Evolutionary conservation across 2,113 vertebrate species (phyloP).

Genomic region (Silurus glanis): DNA sequence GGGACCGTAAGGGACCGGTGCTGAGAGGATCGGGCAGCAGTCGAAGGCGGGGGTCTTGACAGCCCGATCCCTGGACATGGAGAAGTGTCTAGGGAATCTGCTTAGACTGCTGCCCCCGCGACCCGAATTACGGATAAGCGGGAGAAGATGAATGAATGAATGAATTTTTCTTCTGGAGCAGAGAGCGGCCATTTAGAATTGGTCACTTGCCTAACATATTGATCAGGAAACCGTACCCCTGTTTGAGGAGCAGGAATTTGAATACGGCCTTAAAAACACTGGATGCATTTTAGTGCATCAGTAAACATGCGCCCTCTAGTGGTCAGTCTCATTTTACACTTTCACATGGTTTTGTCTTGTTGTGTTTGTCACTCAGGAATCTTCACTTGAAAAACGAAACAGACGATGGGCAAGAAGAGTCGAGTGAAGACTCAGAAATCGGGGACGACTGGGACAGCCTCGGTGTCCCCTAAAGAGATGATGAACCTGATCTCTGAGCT

Average conservation of each 20-base stretch:
- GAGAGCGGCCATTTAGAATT: neutral
- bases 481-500: conserved; percentile 89
- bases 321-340: neutral
- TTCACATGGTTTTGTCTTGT: neutral
- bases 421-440: conserved; percentile 97
- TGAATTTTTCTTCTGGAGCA: neutral
- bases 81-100: no score
- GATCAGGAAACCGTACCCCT: no score
- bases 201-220: neutral
- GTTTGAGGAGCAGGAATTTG: neutral
- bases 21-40: no score
- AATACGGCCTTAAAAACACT: neutral
- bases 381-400: conserved; percentile 26
- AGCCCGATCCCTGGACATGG: no score
- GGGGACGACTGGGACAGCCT: conserved; percentile 81
- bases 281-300: neutral
- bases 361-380: conserved; percentile 1
- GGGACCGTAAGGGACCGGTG: no score
- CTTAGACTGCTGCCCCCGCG: no score
- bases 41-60: no score
- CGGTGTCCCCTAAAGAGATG: conserved; percentile 91
- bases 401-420: conserved; percentile 93
- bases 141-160: no score
- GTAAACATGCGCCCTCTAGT: neutral
- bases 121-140: no score